Evolutionary conservation across 1,140 invertebrate genomes (phyloP).

Genomic region (Penaeus chinensis): DNA sequence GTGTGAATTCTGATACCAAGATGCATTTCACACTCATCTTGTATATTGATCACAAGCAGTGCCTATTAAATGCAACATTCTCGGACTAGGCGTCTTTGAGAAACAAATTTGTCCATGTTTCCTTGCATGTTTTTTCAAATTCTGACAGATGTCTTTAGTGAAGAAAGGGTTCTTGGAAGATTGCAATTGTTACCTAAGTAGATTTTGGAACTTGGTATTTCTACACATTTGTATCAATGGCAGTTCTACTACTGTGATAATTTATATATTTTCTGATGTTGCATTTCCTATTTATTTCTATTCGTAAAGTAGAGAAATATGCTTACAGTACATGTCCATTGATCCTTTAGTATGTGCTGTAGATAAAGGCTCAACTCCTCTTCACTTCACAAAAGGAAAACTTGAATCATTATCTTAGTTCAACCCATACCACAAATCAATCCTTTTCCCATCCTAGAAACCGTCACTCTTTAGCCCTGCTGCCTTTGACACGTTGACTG

Average conservation of each 20-base stretch:
- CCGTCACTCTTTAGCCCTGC: constrained; percentile 11
- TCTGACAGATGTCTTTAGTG: neutral
- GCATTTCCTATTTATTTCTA: neutral
- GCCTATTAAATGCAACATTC: constrained; percentile 2
- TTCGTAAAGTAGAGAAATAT: neutral
- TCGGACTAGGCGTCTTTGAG: constrained; percentile 1
- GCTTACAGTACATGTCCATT: neutral
- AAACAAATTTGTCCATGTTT: neutral
- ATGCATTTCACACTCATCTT: constrained; percentile 9
- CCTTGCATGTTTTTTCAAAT: neutral
- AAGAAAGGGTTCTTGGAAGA: neutral
- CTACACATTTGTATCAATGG: constrained; percentile 12
- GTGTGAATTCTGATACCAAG: neutral
- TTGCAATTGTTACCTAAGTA: too few species aligned
- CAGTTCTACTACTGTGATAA: constrained; percentile 25
- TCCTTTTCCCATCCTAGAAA: neutral
- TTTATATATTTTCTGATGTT: constrained; percentile 26
- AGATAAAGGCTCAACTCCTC: constrained; percentile 6
- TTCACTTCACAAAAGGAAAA: too few species aligned
- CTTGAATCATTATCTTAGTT: neutral
- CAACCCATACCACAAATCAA: constrained; percentile 8
- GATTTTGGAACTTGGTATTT: constrained; percentile 9
- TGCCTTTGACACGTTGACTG: constrained; percentile 31
- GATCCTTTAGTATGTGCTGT: constrained; percentile 20
- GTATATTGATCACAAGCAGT: constrained; percentile 33